Base-by-base conservation (phyloP, 2,113 vertebrate species). In the Ictalurus furcatus region DNA sequence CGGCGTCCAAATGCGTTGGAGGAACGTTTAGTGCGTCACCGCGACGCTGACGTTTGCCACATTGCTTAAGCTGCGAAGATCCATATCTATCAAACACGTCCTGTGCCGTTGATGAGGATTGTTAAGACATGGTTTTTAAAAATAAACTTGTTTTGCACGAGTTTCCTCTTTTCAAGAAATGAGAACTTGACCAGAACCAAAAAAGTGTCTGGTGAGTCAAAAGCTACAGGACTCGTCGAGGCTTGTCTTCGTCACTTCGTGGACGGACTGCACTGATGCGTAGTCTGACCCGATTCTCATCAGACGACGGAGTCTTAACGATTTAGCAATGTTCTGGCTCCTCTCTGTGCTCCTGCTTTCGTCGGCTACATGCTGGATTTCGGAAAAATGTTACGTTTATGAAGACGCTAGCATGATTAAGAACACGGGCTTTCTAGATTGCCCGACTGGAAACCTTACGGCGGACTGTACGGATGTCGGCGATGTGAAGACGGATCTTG, bases 361-460 rank as follows among this genome's bases (percentile, higher is more conserved):
- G 0, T n/a, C 28, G 5, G 78, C 6, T 30, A 30, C 28, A 9
- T 54, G 6, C 78, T 80, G 48, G 52, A 80, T 80, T 28, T 56
- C 28, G 19, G 28, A 80, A 3, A 80, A 80, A 80, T 56, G 78
- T 56, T 17, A 19, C 1, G 28, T 56, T 54, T 80, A 56, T 9
- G 48, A 56, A 30, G 52, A 56, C 2, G 14, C 8, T 8, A 56
- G 0, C 28, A n/a, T 56, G 28, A 2, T n/a, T 54, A 6, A 54
- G 2, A 48, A 25, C 76, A 1, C 4, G 3, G 2, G 3, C 4
- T 13, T 6, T 78, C 3, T 0, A 13, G 0, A 6, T 16, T 54
- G 28, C 12, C 13, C 28, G 16, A 9, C 3, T 1, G 78, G 52
- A 56, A 80, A 80, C 28, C 78, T 30, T 17, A 80, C 48, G n/a